Percentiles rank a stretch among this genome's conserved stretches.
These are phyloP conservation scores for Perizoma flavofasciatum DNA, from an alignment of 2,888 invertebrate genomes.

Conservation along the genomic window DNA sequence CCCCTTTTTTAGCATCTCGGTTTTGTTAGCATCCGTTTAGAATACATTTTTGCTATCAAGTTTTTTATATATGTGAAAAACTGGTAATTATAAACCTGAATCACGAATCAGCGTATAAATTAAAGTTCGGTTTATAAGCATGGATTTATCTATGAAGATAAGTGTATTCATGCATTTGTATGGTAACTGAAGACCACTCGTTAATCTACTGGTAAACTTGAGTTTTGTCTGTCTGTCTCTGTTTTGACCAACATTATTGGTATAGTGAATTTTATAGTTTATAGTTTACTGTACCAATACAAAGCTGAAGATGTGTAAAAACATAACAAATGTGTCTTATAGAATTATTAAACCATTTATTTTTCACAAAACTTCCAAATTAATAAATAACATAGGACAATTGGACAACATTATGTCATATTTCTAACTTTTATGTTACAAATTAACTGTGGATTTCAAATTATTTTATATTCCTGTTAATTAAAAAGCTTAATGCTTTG, in stretches of 20 bases:
- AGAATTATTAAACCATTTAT: constrained; percentile 16
- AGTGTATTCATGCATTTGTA: too few relatives aligned
- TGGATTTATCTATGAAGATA: too few relatives aligned
- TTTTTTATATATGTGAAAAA: too few relatives aligned
- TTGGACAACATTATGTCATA: constrained; percentile 2
- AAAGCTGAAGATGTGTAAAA: constrained; percentile 4
- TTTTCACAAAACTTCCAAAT: constrained; percentile 11
- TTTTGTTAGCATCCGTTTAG: too few relatives aligned
- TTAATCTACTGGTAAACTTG: too few relatives aligned
- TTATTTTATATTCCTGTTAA: constrained; percentile 1
- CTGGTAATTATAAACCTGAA: too few relatives aligned
- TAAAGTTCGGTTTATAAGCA: too few relatives aligned
- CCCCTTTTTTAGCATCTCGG: too few relatives aligned
- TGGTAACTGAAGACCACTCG: too few relatives aligned
- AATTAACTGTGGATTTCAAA: constrained; percentile 4
- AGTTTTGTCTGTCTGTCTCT: too few relatives aligned
- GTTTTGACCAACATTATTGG: neutral
- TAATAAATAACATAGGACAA: constrained; percentile 13
- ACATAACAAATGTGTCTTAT: constrained; percentile 1
- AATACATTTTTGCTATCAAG: too few relatives aligned
- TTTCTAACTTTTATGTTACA: constrained; percentile 6
- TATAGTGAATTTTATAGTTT: neutral
- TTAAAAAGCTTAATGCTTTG: neutral
- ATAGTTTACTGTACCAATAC: constrained; percentile 11
- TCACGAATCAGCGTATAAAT: too few relatives aligned